Evolutionary conservation across 2,888 invertebrate genomes (phyloP).

Genomic region (Mystacides longicornis): DNA sequence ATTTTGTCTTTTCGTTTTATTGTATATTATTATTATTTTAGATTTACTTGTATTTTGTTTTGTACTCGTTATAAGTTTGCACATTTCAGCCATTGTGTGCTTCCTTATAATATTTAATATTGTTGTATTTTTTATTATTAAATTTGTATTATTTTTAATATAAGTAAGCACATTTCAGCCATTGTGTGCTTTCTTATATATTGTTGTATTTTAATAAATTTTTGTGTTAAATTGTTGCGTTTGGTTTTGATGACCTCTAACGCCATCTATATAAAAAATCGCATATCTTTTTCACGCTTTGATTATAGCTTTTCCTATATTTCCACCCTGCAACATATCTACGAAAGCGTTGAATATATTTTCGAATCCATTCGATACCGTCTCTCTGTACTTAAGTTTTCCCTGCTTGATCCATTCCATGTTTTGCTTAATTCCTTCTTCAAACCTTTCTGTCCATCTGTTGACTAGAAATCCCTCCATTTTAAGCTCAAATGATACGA

Average conservation of each 20-base stretch:
- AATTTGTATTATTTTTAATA: neutral
- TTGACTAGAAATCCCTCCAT: constrained; percentile 55
- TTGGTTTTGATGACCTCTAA: no score
- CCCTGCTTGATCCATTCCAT: constrained; percentile 59
- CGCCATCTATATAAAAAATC: no score
- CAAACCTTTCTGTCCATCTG: constrained; percentile 53
- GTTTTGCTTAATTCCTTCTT: constrained; percentile 57
- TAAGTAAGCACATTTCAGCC: neutral
- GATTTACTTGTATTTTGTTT: no score
- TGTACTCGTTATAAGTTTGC: no score
- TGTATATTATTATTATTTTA: neutral
- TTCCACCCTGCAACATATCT: constrained; percentile 56
- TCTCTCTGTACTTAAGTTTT: constrained; percentile 62
- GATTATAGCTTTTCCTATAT: constrained; percentile 64
- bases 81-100: no score
- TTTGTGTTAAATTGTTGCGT: neutral
- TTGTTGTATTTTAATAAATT: neutral
- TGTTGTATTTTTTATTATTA: neutral
- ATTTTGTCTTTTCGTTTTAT: neutral
- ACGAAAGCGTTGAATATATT: constrained; percentile 64
- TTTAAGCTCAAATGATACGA: constrained; percentile 51
- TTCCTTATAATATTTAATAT: no score
- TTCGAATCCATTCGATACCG: constrained; percentile 63
- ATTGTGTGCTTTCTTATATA: constrained; percentile 1
- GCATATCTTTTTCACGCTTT: no score